These are phyloP conservation scores for Mesorhabditis spiculigera DNA, from an alignment of 2,888 invertebrate genomes.

Conservation along the genomic window DNA sequence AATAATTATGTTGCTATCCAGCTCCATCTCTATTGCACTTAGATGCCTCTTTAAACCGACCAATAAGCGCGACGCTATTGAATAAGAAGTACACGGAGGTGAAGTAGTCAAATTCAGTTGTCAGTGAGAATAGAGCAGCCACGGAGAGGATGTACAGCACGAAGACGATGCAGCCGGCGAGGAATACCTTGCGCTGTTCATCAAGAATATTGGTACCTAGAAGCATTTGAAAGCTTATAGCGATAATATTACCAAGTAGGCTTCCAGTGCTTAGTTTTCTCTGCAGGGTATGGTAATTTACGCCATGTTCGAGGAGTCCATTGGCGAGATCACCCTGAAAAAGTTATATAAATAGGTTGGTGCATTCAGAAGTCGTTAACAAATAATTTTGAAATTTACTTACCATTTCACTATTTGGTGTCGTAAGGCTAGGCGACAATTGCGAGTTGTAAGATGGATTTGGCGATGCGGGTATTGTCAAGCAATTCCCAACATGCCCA, in stretches of 20 bases:
- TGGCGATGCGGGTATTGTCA: constrained; percentile 1
- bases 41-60: constrained; percentile 15
- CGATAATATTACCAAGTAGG: constrained; percentile 16
- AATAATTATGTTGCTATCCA: neutral
- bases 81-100: constrained; percentile 49
- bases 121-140: constrained; percentile 30
- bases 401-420: neutral
- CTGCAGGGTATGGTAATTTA: constrained; percentile 3
- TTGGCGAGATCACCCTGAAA: neutral
- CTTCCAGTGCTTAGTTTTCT: constrained; percentile 16
- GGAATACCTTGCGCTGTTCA: constrained; percentile 42
- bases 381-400: neutral
- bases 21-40: neutral
- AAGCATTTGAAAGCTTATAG: constrained; percentile 3
- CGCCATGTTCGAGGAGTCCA: constrained; percentile 11
- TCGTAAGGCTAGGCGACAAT: constrained; percentile 1
- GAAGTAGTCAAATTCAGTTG: constrained; percentile 43
- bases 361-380: neutral
- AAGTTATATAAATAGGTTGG: neutral
- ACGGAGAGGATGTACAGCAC: constrained; percentile 36
- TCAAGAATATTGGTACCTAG: constrained; percentile 11
- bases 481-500: constrained; percentile 4
- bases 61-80: constrained; percentile 48
- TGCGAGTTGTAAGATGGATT: constrained; percentile 1
- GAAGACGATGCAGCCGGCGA: constrained; percentile 39